Conservation (phyloP, 2,113 vertebrate genomes). For the Ginglymostoma cirratum region DNA sequence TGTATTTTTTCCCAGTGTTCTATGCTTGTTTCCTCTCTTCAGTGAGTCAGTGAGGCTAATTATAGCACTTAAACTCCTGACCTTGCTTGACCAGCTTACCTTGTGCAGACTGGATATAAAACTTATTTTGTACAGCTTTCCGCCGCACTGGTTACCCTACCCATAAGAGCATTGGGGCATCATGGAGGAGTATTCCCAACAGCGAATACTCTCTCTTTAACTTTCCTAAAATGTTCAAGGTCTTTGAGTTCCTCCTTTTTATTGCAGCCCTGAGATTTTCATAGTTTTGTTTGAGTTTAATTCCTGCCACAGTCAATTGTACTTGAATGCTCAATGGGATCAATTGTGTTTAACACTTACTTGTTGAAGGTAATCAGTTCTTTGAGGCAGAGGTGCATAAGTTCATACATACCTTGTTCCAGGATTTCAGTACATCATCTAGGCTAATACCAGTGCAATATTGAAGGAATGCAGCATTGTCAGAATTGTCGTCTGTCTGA, state of each 20-base stretch:
- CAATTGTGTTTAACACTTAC: background rate
- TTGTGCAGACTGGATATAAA: background rate
- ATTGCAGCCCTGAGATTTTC: background rate
- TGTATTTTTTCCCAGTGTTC: background rate
- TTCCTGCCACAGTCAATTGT: background rate
- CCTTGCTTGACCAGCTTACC: background rate
- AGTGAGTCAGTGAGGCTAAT: background rate
- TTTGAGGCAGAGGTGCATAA: background rate
- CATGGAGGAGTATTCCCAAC: background rate
- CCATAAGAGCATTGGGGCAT: background rate
- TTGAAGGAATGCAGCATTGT: no score
- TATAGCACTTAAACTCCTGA: conserved; percentile 10
- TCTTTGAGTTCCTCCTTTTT: background rate
- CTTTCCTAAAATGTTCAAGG: background rate
- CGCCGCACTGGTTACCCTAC: background rate
- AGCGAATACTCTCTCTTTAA: background rate
- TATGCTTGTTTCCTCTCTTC: background rate
- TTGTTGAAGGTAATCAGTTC: background rate
- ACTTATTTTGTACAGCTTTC: background rate
- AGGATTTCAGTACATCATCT: no score
- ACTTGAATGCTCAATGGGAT: background rate
- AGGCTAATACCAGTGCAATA: no score
- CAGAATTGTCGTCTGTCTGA: background rate
- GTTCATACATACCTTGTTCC: background rate
- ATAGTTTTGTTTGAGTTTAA: background rate